These are phyloP conservation scores for Catocala sponsa DNA, from an alignment of 2,888 invertebrate species.

Conservation along the genomic window DNA sequence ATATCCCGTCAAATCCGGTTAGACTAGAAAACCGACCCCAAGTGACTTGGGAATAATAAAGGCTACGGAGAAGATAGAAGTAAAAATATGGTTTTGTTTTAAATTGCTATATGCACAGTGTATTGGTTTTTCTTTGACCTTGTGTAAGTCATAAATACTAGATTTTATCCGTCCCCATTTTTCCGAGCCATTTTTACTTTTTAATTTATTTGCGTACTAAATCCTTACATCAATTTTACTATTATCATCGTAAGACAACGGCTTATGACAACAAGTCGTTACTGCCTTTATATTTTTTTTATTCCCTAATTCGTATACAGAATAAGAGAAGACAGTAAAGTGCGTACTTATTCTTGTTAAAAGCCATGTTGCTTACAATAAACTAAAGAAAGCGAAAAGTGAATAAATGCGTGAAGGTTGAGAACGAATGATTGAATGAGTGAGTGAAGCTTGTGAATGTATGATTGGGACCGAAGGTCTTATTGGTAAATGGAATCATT, in stretches of 20 bases:
- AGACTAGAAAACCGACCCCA: too few relatives aligned
- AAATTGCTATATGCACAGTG: too few relatives aligned
- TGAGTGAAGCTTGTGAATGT: too few relatives aligned
- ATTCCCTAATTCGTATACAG: constrained; percentile 37
- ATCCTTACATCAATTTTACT: constrained; percentile 32
- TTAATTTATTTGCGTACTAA: constrained; percentile 17
- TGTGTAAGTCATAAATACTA: too few relatives aligned
- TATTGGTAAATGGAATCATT: not conserved
- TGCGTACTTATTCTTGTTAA: constrained; percentile 27
- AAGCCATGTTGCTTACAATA: constrained; percentile 16
- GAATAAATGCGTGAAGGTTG: not conserved
- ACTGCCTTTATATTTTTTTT: constrained; percentile 38
- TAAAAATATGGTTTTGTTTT: too few relatives aligned
- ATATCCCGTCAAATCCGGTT: too few relatives aligned
- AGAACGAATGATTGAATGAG: not conserved
- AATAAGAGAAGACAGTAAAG: constrained; percentile 38
- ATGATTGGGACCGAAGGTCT: not conserved
- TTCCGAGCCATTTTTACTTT: too few relatives aligned
- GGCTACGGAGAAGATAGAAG: too few relatives aligned
- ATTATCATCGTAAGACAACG: constrained; percentile 27
- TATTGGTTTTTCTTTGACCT: too few relatives aligned
- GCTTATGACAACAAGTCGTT: constrained; percentile 35
- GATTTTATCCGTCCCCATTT: too few relatives aligned
- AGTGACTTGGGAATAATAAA: too few relatives aligned
- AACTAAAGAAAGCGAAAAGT: constrained; percentile 19